phyloP scores from a whole-genome alignment of 2,113 vertebrate genomes.

The Gnathonemus longibarbis region DNA sequence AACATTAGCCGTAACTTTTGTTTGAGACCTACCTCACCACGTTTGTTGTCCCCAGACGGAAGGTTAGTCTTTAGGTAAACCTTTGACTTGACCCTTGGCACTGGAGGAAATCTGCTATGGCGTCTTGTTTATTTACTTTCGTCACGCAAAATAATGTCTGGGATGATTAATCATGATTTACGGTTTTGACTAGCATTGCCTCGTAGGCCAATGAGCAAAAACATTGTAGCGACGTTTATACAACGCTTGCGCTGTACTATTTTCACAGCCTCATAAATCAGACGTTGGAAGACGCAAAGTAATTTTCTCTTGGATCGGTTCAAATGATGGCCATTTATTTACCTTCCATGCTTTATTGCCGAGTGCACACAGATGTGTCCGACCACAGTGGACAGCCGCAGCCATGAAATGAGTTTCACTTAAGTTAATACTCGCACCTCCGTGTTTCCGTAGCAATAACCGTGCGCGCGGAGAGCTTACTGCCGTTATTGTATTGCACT shows the following conservation, averaged over 20 bases:
- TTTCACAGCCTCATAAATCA: slow-evolving; percentile 14
- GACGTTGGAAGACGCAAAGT: slow-evolving; percentile 8
- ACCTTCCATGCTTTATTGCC: slow-evolving; percentile 19
- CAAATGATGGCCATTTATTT: slow-evolving; percentile 7
- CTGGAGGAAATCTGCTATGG: background rate
- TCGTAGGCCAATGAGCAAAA: background rate
- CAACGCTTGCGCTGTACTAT: background rate
- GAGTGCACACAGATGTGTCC: slow-evolving; percentile 12
- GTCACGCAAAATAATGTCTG: background rate
- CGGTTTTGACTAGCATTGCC: background rate
- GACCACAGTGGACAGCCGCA: slow-evolving; percentile 11
- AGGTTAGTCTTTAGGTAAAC: background rate
- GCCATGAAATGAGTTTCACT: slow-evolving; percentile 24
- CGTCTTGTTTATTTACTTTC: background rate
- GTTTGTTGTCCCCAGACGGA: background rate
- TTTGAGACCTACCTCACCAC: background rate
- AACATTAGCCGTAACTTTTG: background rate
- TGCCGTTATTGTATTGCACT: slow-evolving; percentile 46
- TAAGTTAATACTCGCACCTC: slow-evolving; percentile 43
- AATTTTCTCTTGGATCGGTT: slow-evolving; percentile 11
- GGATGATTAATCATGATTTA: background rate
- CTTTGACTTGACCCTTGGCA: background rate
- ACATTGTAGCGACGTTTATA: background rate
- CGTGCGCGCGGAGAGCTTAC: slow-evolving; percentile 38
- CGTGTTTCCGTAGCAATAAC: slow-evolving; percentile 49